phyloP scores from a whole-genome alignment of 2,888 invertebrate genomes.

The Alsophila aescularia region DNA sequence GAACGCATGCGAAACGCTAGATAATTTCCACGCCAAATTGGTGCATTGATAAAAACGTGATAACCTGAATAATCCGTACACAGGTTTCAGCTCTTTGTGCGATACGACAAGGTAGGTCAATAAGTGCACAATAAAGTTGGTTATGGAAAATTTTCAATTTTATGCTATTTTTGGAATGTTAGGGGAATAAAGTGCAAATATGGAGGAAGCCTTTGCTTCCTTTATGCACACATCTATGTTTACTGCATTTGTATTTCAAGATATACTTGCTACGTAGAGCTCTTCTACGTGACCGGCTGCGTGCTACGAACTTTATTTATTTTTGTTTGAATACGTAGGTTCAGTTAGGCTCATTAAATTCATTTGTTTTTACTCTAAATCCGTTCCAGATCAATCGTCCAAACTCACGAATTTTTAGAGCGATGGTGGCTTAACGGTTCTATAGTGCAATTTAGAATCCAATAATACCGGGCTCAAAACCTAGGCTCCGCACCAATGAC shows the following conservation, averaged over 20 bases:
- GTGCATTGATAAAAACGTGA: conserved; percentile 80
- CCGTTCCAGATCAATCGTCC: no score
- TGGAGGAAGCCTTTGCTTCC: neutral
- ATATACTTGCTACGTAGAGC: neutral
- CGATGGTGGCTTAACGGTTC: no score
- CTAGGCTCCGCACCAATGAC: no score
- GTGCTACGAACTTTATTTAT: neutral
- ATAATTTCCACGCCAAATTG: conserved; percentile 71
- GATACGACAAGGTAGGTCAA: conserved; percentile 36
- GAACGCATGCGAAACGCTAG: conserved; percentile 77
- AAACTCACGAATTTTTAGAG: no score
- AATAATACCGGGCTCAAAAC: no score
- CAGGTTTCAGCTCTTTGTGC: conserved; percentile 49
- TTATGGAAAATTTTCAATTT: neutral
- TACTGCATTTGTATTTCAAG: no score
- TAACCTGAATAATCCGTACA: conserved; percentile 67
- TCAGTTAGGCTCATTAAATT: no score
- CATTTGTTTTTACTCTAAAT: no score
- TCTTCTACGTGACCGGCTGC: neutral
- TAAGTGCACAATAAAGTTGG: conserved; percentile 17
- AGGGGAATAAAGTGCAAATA: neutral
- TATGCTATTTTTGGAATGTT: neutral
- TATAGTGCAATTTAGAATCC: no score
- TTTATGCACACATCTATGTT: neutral
- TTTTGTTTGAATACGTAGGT: neutral